Conservation (phyloP, 2,113 vertebrate genomes). For the Girardinichthys multiradiatus region DNA sequence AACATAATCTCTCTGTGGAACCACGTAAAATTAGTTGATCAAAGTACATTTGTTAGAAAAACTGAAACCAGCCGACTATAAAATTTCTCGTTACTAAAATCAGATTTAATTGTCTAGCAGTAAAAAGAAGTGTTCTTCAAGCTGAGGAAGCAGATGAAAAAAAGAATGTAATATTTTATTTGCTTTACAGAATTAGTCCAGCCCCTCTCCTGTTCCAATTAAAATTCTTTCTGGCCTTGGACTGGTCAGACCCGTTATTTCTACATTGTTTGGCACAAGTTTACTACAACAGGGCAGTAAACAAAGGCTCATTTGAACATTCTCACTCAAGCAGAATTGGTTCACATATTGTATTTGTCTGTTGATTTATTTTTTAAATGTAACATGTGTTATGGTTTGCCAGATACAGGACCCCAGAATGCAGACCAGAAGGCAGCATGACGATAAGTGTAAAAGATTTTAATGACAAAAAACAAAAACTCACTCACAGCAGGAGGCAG, state of each 20-base stretch:
- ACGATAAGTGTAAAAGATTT: no score
- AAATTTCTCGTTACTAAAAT: no score
- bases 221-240: not conserved
- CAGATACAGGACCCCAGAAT: no score
- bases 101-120: no score
- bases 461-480: no score
- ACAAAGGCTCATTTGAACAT: not conserved
- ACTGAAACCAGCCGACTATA: no score
- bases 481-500: no score
- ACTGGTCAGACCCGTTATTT: not conserved
- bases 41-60: not conserved
- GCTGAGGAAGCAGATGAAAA: not conserved
- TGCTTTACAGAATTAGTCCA: not conserved
- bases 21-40: not conserved
- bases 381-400: not conserved
- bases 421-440: no score
- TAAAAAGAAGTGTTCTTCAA: no score
- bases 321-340: not conserved
- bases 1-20: not conserved
- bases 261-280: not conserved
- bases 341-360: not conserved
- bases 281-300: not conserved
- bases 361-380: not conserved
- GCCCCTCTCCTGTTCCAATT: not conserved
- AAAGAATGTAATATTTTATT: not conserved